phyloP scores from a whole-genome alignment of 2,797 vertebrate genomes.

The Leucoraja ocellata region DNA sequence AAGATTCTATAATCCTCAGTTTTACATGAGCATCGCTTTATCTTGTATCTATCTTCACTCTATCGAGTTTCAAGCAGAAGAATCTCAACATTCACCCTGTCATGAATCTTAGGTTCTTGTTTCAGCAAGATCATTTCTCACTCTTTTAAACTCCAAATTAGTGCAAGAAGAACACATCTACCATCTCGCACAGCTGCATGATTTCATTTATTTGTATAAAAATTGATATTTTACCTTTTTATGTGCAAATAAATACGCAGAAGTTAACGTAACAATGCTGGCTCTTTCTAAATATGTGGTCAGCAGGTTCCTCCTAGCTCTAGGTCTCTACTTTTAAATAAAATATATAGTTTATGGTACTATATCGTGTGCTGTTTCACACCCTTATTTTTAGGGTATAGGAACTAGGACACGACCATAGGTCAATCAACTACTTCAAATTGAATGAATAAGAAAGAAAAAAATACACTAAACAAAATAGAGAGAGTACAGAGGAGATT shows the following conservation, averaged over 20 bases:
- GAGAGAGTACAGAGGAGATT: too few relatives aligned
- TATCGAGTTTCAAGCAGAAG: too few relatives aligned
- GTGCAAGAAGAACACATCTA: too few relatives aligned
- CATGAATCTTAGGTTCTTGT: too few relatives aligned
- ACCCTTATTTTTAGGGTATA: not conserved
- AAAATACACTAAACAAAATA: too few relatives aligned
- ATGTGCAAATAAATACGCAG: not conserved
- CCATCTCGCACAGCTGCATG: not conserved
- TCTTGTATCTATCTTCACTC: too few relatives aligned
- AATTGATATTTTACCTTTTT: not conserved
- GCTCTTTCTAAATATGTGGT: not conserved
- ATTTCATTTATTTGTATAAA: not conserved
- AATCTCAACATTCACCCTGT: too few relatives aligned
- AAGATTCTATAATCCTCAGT: too few relatives aligned
- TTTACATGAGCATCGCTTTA: too few relatives aligned
- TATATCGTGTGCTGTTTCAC: not conserved
- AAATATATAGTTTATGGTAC: not conserved
- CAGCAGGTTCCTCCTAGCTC: not conserved
- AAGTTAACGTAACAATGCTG: not conserved
- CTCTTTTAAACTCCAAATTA: too few relatives aligned
- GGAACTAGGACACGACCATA: too few relatives aligned
- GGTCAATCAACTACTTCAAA: not conserved
- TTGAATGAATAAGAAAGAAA: not conserved
- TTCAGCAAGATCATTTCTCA: too few relatives aligned
- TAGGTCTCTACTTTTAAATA: not conserved